phyloP scores from a whole-genome alignment of 2,113 vertebrate species.

The Phylloscopus whistleri region DNA sequence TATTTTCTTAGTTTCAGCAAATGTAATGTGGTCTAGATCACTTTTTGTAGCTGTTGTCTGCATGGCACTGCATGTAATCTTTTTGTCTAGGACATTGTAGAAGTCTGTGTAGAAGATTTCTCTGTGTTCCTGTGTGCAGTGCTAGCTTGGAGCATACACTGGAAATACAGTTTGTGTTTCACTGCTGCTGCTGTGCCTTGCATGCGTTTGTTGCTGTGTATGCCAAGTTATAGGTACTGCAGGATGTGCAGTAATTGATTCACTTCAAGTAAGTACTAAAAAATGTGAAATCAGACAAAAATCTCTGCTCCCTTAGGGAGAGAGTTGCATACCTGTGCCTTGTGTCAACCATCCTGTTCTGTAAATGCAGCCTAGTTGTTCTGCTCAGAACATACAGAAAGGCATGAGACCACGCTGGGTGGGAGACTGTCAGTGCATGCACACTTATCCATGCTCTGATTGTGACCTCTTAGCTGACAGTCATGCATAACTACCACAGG shows the following conservation, averaged over 20 bases:
- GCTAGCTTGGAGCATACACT: not conserved
- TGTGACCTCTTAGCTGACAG: not conserved
- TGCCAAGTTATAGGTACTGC: constrained; percentile 26
- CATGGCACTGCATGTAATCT: constrained; percentile 55
- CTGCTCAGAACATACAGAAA: not conserved
- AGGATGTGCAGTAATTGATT: not conserved
- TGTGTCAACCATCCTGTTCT: not conserved
- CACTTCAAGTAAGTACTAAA: not conserved
- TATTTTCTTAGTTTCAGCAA: constrained; percentile 22
- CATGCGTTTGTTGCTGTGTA: not conserved
- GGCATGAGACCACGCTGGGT: not conserved
- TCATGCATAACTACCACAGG: not conserved
- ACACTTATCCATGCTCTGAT: not conserved
- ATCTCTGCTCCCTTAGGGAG: not conserved
- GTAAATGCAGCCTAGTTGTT: not conserved
- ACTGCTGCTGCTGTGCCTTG: not conserved
- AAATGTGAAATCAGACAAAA: not conserved
- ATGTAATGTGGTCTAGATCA: not conserved
- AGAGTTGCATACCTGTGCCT: not conserved
- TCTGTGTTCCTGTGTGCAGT: not conserved
- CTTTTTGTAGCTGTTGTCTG: constrained; percentile 19
- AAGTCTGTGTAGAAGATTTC: not conserved
- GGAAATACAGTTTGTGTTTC: not conserved
- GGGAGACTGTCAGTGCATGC: not conserved
- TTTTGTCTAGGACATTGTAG: not conserved